phyloP scores from a whole-genome alignment of 2,888 invertebrate species.

The Diploptera punctata region DNA sequence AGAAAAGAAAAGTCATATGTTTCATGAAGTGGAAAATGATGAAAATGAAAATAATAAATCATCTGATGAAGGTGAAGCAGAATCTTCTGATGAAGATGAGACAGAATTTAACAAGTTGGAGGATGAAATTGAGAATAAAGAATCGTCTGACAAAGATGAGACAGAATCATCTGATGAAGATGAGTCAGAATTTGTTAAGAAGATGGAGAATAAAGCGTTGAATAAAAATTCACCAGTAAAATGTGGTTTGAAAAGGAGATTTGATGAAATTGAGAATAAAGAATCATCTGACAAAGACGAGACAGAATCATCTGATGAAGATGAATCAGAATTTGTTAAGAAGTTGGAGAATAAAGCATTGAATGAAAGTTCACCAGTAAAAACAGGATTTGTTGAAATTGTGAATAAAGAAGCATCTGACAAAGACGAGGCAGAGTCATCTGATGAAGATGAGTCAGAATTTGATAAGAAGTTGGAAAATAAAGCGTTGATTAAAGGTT shows the following conservation, averaged over 20 bases:
- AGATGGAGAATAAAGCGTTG: slow-evolving; percentile 5
- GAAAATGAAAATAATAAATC: not conserved
- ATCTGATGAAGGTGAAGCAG: not conserved
- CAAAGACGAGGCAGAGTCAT: slow-evolving; percentile 29
- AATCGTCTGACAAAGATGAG: slow-evolving; percentile 34
- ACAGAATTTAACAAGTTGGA: not conserved
- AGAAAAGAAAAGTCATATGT: not conserved
- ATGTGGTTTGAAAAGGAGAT: too few relatives aligned
- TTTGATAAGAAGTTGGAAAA: not conserved
- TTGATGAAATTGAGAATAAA: slow-evolving; percentile 23
- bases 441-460: not conserved
- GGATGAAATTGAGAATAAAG: slow-evolving; percentile 21
- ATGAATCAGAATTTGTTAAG: not conserved
- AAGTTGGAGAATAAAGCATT: slow-evolving; percentile 8
- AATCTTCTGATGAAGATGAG: slow-evolving; percentile 3
- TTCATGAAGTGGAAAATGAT: not conserved
- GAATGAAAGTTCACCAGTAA: too few relatives aligned
- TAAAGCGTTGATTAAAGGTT: too few relatives aligned
- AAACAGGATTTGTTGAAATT: too few relatives aligned
- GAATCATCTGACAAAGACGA: slow-evolving; percentile 33
- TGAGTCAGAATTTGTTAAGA: not conserved
- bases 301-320: not conserved
- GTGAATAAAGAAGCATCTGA: slow-evolving; percentile 26
- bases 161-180: slow-evolving; percentile 1
- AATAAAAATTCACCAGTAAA: too few relatives aligned